Evolutionary conservation across 2,113 vertebrate species (phyloP).

Genomic region (Tamias sibiricus): DNA sequence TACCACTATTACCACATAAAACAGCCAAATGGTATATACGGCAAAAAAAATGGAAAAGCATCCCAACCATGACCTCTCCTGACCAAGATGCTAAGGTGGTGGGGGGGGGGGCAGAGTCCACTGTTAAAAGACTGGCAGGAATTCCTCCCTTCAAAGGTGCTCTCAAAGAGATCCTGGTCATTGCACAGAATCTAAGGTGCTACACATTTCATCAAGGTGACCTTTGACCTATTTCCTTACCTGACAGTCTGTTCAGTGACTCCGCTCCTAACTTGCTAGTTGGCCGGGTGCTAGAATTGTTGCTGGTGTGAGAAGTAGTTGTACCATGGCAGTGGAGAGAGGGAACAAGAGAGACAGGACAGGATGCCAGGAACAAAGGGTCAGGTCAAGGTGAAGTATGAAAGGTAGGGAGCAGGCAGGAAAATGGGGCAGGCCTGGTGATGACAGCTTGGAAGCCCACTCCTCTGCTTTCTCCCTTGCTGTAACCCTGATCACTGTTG

Average conservation of each 20-base stretch:
- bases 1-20: not conserved
- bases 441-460: not conserved
- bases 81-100: not conserved
- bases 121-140: not conserved
- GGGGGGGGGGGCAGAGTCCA: not conserved
- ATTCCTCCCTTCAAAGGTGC: not conserved
- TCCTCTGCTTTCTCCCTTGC: not conserved
- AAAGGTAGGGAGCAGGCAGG: not conserved
- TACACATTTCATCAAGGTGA: not conserved
- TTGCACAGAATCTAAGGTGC: not conserved
- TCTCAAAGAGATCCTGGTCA: not conserved
- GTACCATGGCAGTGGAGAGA: not conserved
- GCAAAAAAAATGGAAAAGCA: not conserved
- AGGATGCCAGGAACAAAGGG: not conserved
- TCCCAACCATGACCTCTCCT: rapidly evolving
- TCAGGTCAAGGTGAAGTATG: not conserved
- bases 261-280: not conserved
- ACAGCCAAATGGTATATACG: not conserved
- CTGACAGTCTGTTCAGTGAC: not conserved
- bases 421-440: not conserved
- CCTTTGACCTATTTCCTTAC: not conserved
- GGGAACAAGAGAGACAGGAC: not conserved
- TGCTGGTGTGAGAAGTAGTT: not conserved
- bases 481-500: not conserved
- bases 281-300: not conserved